Evolutionary conservation across 2,797 vertebrate genomes (phyloP).

Genomic region (Petrocephalus schoutedeni): DNA sequence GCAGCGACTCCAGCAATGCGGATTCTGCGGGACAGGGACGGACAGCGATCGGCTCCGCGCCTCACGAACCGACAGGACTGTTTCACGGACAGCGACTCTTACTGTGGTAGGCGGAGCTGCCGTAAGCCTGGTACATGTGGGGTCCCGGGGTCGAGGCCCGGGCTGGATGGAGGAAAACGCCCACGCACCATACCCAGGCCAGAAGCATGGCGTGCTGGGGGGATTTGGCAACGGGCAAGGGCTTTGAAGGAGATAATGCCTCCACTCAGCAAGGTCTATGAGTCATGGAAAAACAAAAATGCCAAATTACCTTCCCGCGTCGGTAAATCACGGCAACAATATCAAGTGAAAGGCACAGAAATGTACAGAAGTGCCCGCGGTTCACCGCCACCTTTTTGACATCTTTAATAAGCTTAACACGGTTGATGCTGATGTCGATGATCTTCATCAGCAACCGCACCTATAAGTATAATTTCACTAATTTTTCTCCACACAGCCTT

Average conservation of each 20-base stretch:
- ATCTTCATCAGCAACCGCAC: neutral
- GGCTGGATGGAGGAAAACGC: neutral
- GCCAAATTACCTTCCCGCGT: neutral
- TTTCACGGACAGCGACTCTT: neutral
- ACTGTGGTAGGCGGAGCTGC: neutral
- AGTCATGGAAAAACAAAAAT: neutral
- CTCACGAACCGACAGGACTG: neutral
- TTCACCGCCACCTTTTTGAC: neutral
- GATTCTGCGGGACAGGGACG: slow-evolving; percentile 24
- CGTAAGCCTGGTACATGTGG: neutral
- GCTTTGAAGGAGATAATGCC: neutral
- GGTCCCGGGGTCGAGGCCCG: neutral
- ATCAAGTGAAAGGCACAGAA: neutral
- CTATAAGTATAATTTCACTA: neutral
- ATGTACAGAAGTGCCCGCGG: neutral
- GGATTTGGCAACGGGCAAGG: neutral
- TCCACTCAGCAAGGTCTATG: neutral
- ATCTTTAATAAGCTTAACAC: neutral
- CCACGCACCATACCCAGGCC: neutral
- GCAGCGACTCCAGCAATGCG: slow-evolving; percentile 30
- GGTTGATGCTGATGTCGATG: neutral
- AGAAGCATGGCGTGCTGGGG: neutral
- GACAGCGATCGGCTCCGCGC: neutral
- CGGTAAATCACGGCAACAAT: neutral
- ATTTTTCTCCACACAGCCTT: neutral